Percentiles rank a stretch among this genome's conserved stretches.
Conservation (phyloP, 2,888 invertebrate genomes). For the Venustoraphidia nigricollis region DNA sequence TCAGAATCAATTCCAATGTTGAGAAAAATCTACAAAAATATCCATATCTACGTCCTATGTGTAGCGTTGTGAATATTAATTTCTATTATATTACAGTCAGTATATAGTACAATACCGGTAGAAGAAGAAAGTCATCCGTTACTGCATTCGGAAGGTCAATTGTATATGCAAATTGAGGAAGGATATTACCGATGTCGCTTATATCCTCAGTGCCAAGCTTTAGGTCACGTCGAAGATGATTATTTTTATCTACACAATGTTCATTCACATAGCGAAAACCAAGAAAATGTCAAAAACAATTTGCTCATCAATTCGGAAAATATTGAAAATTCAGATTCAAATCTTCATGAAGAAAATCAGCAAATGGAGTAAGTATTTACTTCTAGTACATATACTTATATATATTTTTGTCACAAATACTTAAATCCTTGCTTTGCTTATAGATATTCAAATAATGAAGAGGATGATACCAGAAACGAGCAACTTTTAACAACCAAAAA, state of each 20-base stretch:
- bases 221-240: background rate
- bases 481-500: too few relatives aligned
- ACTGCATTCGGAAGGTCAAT: slow-evolving; percentile 1
- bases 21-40: too few relatives aligned
- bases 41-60: too few relatives aligned
- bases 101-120: background rate
- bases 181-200: slow-evolving; percentile 3
- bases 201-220: slow-evolving; percentile 2
- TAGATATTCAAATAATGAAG: too few relatives aligned
- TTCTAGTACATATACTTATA: too few relatives aligned
- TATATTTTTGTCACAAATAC: too few relatives aligned
- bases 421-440: too few relatives aligned
- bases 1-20: too few relatives aligned
- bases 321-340: background rate
- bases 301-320: background rate
- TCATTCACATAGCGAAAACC: background rate
- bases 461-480: too few relatives aligned
- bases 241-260: background rate
- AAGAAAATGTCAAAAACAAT: slow-evolving; percentile 2
- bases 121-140: background rate
- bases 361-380: background rate
- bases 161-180: slow-evolving; percentile 1
- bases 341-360: background rate
- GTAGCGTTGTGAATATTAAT: too few relatives aligned
- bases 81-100: background rate